phyloP scores from a whole-genome alignment of 2,888 invertebrate genomes.

The Zygaena filipendulae region DNA sequence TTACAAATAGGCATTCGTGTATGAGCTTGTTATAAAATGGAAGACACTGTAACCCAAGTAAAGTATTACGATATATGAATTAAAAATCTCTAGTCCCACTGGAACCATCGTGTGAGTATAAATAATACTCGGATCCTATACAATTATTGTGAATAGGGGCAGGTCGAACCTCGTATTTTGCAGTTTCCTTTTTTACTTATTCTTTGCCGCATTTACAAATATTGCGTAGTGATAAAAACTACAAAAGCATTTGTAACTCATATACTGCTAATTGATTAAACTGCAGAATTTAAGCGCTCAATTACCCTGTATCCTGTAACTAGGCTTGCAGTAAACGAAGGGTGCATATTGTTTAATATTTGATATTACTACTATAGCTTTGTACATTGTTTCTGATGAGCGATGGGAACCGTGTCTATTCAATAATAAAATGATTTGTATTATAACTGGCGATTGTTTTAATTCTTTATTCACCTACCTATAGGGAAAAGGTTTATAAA shows the following conservation, averaged over 20 bases:
- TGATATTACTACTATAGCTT: constrained; percentile 74
- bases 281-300: constrained; percentile 66
- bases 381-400: constrained; percentile 78
- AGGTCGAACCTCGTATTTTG: constrained; percentile 24
- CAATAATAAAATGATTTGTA: constrained; percentile 78
- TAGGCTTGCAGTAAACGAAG: constrained; percentile 69
- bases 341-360: constrained; percentile 69
- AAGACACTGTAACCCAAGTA: constrained; percentile 73
- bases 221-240: constrained; percentile 62
- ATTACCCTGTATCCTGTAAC: constrained; percentile 63
- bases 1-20: constrained; percentile 70
- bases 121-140: no score
- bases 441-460: no score
- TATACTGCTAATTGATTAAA: no score
- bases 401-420: constrained; percentile 79
- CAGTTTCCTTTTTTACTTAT: constrained; percentile 53
- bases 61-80: constrained; percentile 66
- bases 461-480: background rate
- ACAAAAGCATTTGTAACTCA: no score
- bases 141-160: constrained; percentile 4
- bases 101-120: constrained; percentile 63
- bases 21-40: constrained; percentile 71
- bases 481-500: constrained; percentile 19
- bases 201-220: constrained; percentile 52
- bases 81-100: constrained; percentile 78